phyloP scores from a whole-genome alignment of 2,113 vertebrate species.

The Ceratotherium simum region DNA sequence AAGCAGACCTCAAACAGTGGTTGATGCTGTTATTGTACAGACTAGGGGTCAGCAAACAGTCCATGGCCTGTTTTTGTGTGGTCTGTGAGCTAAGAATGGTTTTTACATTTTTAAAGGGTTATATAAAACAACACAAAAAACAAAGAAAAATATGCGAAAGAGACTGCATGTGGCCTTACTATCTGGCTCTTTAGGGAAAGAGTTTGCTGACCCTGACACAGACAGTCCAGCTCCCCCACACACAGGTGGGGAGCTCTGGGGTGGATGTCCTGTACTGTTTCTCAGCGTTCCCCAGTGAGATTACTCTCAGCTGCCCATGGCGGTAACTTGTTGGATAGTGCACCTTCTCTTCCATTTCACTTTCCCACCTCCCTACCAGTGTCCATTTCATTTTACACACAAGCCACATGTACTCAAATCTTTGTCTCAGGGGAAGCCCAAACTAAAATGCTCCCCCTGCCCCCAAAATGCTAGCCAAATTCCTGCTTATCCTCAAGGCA shows the following conservation, averaged over 20 bases:
- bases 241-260: neutral
- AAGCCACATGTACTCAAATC: neutral
- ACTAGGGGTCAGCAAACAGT: neutral
- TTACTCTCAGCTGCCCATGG: neutral
- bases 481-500: neutral
- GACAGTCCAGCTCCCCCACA: neutral
- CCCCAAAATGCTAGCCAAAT: neutral
- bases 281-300: neutral
- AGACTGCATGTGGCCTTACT: neutral
- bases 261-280: fast-evolving
- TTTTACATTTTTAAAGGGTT: neutral
- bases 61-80: neutral
- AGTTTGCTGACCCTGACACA: neutral
- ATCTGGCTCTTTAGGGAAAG: neutral
- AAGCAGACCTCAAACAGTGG: neutral
- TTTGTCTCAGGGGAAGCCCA: neutral
- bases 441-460: neutral
- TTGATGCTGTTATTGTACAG: neutral
- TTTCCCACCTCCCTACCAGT: no score
- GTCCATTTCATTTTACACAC: neutral
- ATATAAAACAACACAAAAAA: neutral
- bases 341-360: neutral
- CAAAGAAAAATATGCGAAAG: neutral
- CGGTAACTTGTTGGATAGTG: no score
- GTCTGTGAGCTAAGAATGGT: neutral